Evolutionary conservation across 2,113 vertebrate species (phyloP).

Genomic region (Neodontobutis hainanensis): DNA sequence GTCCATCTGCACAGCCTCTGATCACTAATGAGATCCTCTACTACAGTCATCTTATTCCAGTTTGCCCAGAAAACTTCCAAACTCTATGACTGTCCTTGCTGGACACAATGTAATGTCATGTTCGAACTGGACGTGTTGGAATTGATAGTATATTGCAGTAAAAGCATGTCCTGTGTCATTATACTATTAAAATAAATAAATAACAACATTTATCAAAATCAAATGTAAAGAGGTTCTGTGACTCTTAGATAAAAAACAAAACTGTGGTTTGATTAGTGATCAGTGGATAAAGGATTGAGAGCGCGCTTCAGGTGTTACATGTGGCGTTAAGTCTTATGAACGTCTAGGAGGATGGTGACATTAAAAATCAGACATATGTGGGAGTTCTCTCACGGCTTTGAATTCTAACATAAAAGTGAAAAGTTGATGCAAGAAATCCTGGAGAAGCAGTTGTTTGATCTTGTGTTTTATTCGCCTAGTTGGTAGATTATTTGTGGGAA

Average conservation of each 20-base stretch:
- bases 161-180: too few relatives aligned
- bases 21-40: too few relatives aligned
- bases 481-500: conserved; percentile 39
- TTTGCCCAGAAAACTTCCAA: too few relatives aligned
- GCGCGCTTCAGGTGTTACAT: conserved; percentile 17
- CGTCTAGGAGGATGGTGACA: conserved; percentile 44
- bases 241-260: background rate
- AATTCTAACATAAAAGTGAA: conserved; percentile 69
- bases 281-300: conserved; percentile 13
- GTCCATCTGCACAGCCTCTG: too few relatives aligned
- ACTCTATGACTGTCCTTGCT: too few relatives aligned
- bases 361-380: conserved; percentile 57
- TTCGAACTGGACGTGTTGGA: too few relatives aligned
- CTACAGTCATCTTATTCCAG: too few relatives aligned
- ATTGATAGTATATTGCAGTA: too few relatives aligned
- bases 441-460: conserved; percentile 48
- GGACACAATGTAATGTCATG: too few relatives aligned
- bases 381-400: conserved; percentile 65
- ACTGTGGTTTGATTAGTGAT: conserved; percentile 23
- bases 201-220: too few relatives aligned
- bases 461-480: conserved; percentile 44
- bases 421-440: conserved; percentile 51
- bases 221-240: background rate
- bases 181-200: too few relatives aligned
- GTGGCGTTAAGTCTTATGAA: conserved; percentile 32